Evolutionary conservation across 2,797 vertebrate species (phyloP).

Genomic region (Lerista edwardsae): DNA sequence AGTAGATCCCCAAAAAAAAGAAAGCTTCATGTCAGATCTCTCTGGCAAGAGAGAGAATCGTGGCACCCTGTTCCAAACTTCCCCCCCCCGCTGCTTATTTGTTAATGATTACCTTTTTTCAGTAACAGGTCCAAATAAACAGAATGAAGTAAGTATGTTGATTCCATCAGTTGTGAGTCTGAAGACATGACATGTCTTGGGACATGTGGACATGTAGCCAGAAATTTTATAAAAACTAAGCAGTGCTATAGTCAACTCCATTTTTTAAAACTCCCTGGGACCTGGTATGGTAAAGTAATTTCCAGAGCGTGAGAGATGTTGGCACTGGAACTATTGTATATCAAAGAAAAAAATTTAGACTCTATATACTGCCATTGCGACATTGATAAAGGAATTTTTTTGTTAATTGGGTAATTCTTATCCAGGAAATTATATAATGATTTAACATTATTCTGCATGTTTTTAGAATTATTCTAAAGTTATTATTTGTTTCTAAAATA

Average conservation of each 20-base stretch:
- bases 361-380: slow-evolving; percentile 63
- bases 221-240: slow-evolving; percentile 78
- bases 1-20: no score
- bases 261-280: slow-evolving; percentile 72
- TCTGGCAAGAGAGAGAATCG: no score
- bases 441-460: no score
- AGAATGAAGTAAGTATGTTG: slow-evolving; percentile 57
- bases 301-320: slow-evolving; percentile 77
- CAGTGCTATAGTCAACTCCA: slow-evolving; percentile 76
- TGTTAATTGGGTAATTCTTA: slow-evolving; percentile 66
- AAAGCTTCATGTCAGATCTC: no score
- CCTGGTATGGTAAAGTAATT: slow-evolving; percentile 77
- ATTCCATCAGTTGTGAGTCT: slow-evolving; percentile 56
- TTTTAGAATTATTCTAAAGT: no score
- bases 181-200: background rate
- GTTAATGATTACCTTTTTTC: slow-evolving; percentile 61
- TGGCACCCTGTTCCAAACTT: no score
- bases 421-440: slow-evolving; percentile 53
- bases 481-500: no score
- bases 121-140: slow-evolving; percentile 62
- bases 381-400: slow-evolving; percentile 65
- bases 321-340: slow-evolving; percentile 70
- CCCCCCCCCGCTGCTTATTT: no score
- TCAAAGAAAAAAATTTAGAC: slow-evolving; percentile 69
- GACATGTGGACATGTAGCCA: slow-evolving; percentile 66